Evolutionary conservation across 2,888 invertebrate species (phyloP), one percentile per base, ranked within the genome.

Genomic region (Lithodes maja): DNA sequence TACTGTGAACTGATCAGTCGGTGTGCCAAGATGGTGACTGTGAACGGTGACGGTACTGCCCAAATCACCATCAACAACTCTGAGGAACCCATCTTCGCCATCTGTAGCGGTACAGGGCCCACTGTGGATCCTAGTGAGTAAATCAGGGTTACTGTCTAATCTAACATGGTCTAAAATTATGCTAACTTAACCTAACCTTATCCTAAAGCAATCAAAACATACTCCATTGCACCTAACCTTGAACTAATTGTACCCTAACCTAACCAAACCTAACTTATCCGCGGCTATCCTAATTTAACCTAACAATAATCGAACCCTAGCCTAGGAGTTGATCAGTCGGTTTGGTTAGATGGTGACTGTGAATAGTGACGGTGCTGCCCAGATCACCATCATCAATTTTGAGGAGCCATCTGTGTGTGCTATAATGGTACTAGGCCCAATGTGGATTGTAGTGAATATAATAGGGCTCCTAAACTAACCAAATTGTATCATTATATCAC

Each of bases 1-100:
- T 95, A 95, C 92, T 94, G 94, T 92, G 94, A 95, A 92, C 93
- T 94, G 83, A 94, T 94, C 79, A 93, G 93, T 80, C 93, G 93
- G n/a, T 92, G 93, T 33, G 82, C 87, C 55, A 92, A 91, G 17
- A 92, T 92, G 2, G 92, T 94, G 49, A 92, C 92, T 9, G 94
- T 94, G 1, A 93, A 93, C 50, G 90, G 17, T 9, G 92, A 91
- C 77, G 92, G 92, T 2, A 92, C 89, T 9, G 92, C 90, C 9
- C 80, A 71, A 49, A 77, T 92, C 77, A 49, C 83, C 82, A 91
- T 91, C 85, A 17, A 79, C 83, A 86, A 90, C 82, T 69, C 69
- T 12, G 81, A 91, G 61, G 91, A 91, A 68, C 92, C 92, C 3
- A 80, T 92, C 53, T 75, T 92, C 52, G 93, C 93, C 50, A 92